Percentiles rank a stretch among this genome's conserved stretches.
Conservation (phyloP, 2,113 vertebrate genomes). For the Circaetus gallicus region DNA sequence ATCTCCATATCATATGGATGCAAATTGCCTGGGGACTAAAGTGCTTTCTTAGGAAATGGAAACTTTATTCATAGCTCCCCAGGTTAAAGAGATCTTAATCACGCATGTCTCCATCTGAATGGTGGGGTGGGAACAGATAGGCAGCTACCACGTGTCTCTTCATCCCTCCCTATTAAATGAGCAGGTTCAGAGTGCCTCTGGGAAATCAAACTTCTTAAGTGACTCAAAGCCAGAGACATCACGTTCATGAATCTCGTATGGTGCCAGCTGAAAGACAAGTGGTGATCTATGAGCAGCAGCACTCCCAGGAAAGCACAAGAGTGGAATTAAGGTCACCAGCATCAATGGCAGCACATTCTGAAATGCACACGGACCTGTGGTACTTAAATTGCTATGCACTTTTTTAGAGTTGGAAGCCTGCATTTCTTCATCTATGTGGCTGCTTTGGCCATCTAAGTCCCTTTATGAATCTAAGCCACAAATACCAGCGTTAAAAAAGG, state of each 20-base stretch:
- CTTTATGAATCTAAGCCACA: neutral
- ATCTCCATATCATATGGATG: neutral
- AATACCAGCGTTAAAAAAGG: neutral
- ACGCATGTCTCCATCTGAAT: neutral
- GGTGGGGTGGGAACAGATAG: neutral
- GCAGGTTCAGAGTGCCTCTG: neutral
- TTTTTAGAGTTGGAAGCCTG: neutral
- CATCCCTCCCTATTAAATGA: neutral
- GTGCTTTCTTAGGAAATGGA: neutral
- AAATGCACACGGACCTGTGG: neutral
- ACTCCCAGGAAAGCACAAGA: neutral
- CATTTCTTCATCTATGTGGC: neutral
- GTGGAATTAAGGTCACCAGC: neutral
- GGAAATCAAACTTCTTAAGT: neutral
- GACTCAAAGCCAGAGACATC: neutral
- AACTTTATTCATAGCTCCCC: neutral
- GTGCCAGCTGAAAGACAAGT: neutral
- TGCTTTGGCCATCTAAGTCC: neutral
- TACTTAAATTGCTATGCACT: neutral
- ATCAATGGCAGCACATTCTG: neutral
- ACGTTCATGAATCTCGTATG: fast-evolving
- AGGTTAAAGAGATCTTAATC: neutral
- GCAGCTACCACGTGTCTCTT: neutral
- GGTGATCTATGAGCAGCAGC: neutral
- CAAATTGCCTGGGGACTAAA: neutral